Evolutionary conservation across 2,113 vertebrate species (phyloP), one percentile per base, ranked within the genome.

Genomic region (Paradisaea rubra): DNA sequence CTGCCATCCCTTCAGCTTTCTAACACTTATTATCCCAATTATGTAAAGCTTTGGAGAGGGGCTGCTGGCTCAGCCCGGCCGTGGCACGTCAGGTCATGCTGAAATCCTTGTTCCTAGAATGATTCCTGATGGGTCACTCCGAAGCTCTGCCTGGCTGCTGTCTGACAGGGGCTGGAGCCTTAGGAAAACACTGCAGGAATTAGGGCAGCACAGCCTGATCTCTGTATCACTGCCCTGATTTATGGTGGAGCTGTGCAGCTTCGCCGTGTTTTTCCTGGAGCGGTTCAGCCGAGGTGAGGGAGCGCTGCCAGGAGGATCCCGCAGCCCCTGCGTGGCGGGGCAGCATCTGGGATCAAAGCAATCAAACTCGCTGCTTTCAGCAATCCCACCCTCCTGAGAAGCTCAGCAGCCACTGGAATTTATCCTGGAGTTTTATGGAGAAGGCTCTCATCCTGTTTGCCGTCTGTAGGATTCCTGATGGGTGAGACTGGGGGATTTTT

Each of bases 21-120:
- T 63, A 61, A 59, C 72, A 77, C 64, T 64, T 52, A 14, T 95
- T 95, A 91, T 86, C 88, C 82, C 81, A 68, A 33, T 90, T 91
- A 73, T 27, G 37, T 12, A 12, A 90, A 95, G 66, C 71, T 84
- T 41, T 72, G 66, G 39, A 85, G 81, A 76, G 83, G 81, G 54
- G 42, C 72, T 74, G 81, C 60, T 70, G 84, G 25, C 23, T 82
- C 63, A 15, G 88, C 27, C 69, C 8, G 63, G 7, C 50, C 0
- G 14, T 42, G 78, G 78, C 79, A 7, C 5, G 1, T 71, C 85
- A n/a, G 89, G 63, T 66, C 11, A 1, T 1, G 54, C 85, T 49
- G 54, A 33, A 86, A 86, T 80, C 73, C 41, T 1, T 2, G 15
- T 86, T 95, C 85, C 88, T 83, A 54, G 79, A 89, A 10, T 1